A percentile compares a stretch with the other conserved stretches of the same genome.
phyloP scores from a whole-genome alignment of 2,888 invertebrate genomes.

The Orthonychiurus folsomi region DNA sequence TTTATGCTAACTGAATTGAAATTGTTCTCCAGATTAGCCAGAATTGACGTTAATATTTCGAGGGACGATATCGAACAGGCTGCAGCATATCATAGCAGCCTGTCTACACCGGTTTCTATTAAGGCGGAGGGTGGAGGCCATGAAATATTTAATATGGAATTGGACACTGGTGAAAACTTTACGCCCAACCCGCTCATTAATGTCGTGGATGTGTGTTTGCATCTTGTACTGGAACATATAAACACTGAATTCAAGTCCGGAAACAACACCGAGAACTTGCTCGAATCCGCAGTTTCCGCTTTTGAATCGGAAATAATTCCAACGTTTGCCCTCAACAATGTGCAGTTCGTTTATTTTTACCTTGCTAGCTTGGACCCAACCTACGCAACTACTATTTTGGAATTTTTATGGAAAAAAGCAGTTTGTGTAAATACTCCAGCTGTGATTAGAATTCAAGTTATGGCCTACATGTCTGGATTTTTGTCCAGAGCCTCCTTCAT shows the following conservation, averaged over 20 bases:
- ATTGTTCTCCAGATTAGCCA: slow-evolving; percentile 64
- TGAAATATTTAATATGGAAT: slow-evolving; percentile 41
- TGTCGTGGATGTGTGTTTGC: slow-evolving; percentile 68
- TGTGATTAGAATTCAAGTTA: slow-evolving; percentile 58
- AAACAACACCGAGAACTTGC: no score
- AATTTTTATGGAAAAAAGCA: slow-evolving; percentile 65
- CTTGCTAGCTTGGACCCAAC: slow-evolving; percentile 57
- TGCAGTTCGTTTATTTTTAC: slow-evolving; percentile 68
- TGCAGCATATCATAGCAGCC: slow-evolving; percentile 47
- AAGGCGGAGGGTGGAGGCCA: slow-evolving; percentile 51
- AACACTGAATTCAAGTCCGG: slow-evolving; percentile 50
- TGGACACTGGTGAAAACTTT: slow-evolving; percentile 47
- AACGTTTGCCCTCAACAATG: slow-evolving; percentile 70
- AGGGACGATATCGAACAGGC: slow-evolving; percentile 50
- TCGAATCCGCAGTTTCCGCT: slow-evolving; percentile 54
- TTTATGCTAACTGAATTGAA: no score
- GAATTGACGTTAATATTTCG: slow-evolving; percentile 65
- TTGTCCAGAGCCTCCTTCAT: slow-evolving; percentile 60
- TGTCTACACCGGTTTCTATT: slow-evolving; percentile 46
- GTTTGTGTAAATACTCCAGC: slow-evolving; percentile 56
- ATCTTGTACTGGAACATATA: slow-evolving; percentile 61
- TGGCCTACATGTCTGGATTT: slow-evolving; percentile 67
- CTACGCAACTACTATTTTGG: slow-evolving; percentile 57
- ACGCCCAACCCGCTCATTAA: slow-evolving; percentile 52
- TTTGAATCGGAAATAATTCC: slow-evolving; percentile 75